Evolutionary conservation across 2,113 vertebrate species (phyloP), one percentile per base, ranked within the genome.

Genomic region (Apteryx owenii): DNA sequence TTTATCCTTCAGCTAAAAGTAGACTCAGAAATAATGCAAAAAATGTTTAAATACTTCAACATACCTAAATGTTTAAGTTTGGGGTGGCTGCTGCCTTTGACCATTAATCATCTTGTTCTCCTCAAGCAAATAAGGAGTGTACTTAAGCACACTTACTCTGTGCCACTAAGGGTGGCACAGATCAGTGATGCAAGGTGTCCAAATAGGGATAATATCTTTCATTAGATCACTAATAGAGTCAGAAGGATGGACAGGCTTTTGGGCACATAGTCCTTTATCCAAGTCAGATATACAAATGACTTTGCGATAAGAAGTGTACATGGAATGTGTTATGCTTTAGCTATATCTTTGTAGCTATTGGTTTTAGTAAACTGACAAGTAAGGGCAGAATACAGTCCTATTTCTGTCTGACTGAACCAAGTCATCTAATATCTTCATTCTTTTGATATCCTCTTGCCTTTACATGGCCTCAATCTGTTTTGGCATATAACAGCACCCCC

Each of bases 61-160:
- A 26, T 60, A 69, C 4, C 19, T n/a, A 84, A 65, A 60, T 51
- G 60, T 56, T 69, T 80, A 42, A 69, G 77, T 87, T 17, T 66
- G 25, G 2, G 2, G 17, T 33, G 23, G 6, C 29, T 54, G 44
- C 11, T 54, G 8, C 6, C 3, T 36, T 72, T 12, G 3, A 4
- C 36, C 29, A 87, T 80, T 71, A 62, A 66, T 3, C 2, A 58
- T 48, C 8, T 5, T 78, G 16, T 0, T 84, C 46, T 81, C 18
- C 48, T 81, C 21, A 75, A 36, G 44, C 25, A 66, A 62, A 25
- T 56, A 38, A 88, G 48, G 31, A 62, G 8, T 25, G 18, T 70
- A 22, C 20, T 79, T 80, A 21, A 12, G 36, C 36, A 38, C 36
- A 38, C 36, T 38, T 38, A 38, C 36, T 38, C 36, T 38, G 36